Evolutionary conservation across 2,113 vertebrate genomes (phyloP).

Genomic region (Poecile atricapillus): DNA sequence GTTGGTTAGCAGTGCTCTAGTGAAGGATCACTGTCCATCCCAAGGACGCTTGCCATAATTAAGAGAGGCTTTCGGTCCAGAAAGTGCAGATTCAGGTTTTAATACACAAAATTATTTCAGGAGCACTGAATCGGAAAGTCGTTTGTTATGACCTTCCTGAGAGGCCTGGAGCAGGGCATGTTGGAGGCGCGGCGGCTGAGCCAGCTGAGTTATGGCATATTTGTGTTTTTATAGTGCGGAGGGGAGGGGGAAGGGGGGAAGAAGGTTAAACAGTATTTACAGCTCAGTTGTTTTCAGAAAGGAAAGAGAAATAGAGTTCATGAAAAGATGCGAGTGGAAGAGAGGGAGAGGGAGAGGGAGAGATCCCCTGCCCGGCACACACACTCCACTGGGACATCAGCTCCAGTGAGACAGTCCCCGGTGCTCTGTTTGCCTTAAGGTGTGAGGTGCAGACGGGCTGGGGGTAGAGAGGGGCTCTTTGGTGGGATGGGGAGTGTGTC

Average conservation of each 20-base stretch:
- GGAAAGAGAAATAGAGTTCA: slow-evolving; percentile 89
- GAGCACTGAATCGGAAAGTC: slow-evolving; percentile 99
- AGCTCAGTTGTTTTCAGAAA: slow-evolving; percentile 99
- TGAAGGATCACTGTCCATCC: slow-evolving; percentile 99
- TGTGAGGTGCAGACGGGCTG: slow-evolving; percentile 6
- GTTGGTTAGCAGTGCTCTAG: slow-evolving; percentile 83
- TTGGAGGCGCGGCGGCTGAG: slow-evolving; percentile 94
- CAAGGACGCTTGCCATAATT: slow-evolving; percentile 99
- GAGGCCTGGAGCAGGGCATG: slow-evolving; percentile 95
- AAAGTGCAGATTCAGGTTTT: slow-evolving; percentile 99
- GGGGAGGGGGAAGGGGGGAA: slow-evolving; percentile 83
- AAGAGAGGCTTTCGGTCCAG: slow-evolving; percentile 99
- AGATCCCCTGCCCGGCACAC: slow-evolving; percentile 26
- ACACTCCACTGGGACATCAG: neutral
- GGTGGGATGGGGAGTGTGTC: neutral
- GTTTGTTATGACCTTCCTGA: slow-evolving; percentile 99
- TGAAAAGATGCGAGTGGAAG: slow-evolving; percentile 73
- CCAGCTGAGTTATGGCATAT: slow-evolving; percentile 99
- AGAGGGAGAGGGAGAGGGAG: slow-evolving; percentile 42
- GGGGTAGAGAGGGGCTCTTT: neutral
- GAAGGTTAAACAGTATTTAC: slow-evolving; percentile 99
- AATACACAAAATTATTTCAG: slow-evolving; percentile 99
- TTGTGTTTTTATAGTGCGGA: slow-evolving; percentile 99
- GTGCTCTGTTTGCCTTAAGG: neutral
- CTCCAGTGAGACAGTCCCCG: neutral